Base-by-base conservation (phyloP, 2,113 vertebrate species). In the Rhinogobius similis region DNA sequence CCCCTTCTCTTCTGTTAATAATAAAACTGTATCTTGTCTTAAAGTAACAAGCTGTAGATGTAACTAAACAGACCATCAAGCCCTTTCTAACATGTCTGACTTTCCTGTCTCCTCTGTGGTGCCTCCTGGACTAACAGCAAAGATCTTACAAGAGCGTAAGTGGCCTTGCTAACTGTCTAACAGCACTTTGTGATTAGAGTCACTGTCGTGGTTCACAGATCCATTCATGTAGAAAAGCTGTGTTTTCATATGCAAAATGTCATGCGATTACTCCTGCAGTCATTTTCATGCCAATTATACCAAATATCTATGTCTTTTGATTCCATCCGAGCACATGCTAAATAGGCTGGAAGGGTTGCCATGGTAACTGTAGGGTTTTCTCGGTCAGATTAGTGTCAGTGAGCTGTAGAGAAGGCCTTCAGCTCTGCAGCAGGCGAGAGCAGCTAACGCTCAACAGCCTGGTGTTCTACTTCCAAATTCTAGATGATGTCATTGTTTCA, bases 71-170 rank as follows among this genome's bases (percentile, higher is more conserved):
- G 27, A 3, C 29, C 36, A 32, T n/a, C 58, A 1, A 0, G 1
- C 29, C 58, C 14, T 38, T 36, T 61, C 27, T 61, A 61, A 63
- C 32, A 23, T 43, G 2, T 63, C 36, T 39, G 12, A 5, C 39
- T 5, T 29, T 1, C 24, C 4, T 77, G 58, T 81, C 27, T 75
- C 48, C 83, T 71, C 76, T 63, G 65, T 58, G 21, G 77, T 72
- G 82, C 9, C 73, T 65, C 70, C 27, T 92, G 95, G 94, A 96
- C 93, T 96, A 94, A 96, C 96, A 99, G 97, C 96, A 93, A 96
- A 88, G 92, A 97, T 99, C 95, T 95, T 94, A 90, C 94, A 94
- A 63, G 93, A 96, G 88, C 67, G 97, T 99, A 96, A 99, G 97
- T 99, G 32, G 71, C 71, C 75, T 76, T 36, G 29, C 68, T 59